Base-by-base conservation (phyloP, 2,888 invertebrate genomes). In the Baccha elongata region DNA sequence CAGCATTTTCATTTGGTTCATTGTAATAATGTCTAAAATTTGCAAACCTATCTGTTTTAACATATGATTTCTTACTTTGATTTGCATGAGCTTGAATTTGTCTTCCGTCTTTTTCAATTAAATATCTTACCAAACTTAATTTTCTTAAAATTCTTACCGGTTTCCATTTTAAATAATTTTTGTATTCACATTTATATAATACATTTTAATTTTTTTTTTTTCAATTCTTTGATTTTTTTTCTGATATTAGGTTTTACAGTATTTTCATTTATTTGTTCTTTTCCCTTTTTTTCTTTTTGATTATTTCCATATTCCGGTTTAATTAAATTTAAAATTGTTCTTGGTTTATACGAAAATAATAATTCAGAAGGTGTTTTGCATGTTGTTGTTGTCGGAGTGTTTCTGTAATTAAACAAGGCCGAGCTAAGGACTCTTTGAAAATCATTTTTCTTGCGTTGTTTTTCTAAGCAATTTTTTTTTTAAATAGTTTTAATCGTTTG, bases 401-500 rank as follows among this genome's bases (percentile, higher is more conserved):
- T 55, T 21, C 21, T 55, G 37, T 55, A 55, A 55, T 37, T 21
- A 21, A 19, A 37, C 15, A 37, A 44, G 3, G 2, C 37, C 3
- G 37, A 40, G 19, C 44, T 44, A 11, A 44, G 44, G 8, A 21
- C 55, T 37, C 19, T 53, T 17, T 32, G 17, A 10, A 52, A 52
- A 7, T 32, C 32, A 17, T 32, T 29, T 52, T 52, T 32, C 10
- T 32, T 52, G 11, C 52, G 52, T 52, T 15, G 32, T 32, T 32
- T 52, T 52, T 52, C 10, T 2, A 11, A 6, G 1, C 44, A 48
- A 48, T 35, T 48, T 21, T 86, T 87, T 53, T 85, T 85, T 8
- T 85, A 48, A 6, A n/a, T 64, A 8, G 8, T 68, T 76, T 87
- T 87, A 19, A 85, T 68, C 6, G 81, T 79, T 67, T 86, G 85